phyloP scores from a whole-genome alignment of 1,140 invertebrate species.

The Trissolcus basalis region DNA sequence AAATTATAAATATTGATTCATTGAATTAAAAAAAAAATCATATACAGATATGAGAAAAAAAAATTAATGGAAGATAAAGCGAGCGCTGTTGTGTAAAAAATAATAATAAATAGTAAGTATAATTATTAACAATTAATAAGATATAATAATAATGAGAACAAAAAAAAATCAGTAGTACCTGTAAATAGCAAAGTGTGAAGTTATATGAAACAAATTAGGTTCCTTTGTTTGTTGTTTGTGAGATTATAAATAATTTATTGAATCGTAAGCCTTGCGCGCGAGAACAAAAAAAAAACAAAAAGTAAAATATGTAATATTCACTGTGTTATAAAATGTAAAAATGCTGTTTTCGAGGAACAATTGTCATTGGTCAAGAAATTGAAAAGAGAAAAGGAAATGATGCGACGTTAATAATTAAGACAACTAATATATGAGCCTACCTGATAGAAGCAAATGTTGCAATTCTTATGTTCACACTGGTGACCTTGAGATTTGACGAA shows the following conservation, averaged over 20 bases:
- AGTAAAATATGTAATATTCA: constrained; percentile 72
- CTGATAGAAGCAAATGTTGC: constrained; percentile 47
- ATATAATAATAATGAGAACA: no score
- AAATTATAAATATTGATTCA: constrained; percentile 11
- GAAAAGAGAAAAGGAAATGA: constrained; percentile 69
- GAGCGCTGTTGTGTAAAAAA: constrained; percentile 59
- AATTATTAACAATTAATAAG: no score
- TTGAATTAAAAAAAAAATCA: constrained; percentile 10
- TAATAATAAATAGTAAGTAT: constrained; percentile 1
- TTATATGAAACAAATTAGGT: constrained; percentile 76
- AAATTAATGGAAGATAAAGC: constrained; percentile 34
- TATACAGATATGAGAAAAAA: constrained; percentile 9
- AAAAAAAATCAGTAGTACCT: constrained; percentile 72
- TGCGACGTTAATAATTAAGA: constrained; percentile 58
- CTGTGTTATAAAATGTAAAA: constrained; percentile 58
- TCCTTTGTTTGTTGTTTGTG: constrained; percentile 76
- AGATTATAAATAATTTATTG: constrained; percentile 77
- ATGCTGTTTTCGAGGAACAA: constrained; percentile 25
- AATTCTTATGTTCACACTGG: constrained; percentile 14
- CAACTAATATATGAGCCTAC: constrained; percentile 48
- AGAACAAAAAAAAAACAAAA: constrained; percentile 53
- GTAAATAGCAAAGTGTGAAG: constrained; percentile 75
- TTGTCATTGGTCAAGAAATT: constrained; percentile 31
- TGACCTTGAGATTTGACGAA: no score
- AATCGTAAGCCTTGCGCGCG: constrained; percentile 68